Evolutionary conservation across 1,140 invertebrate genomes (phyloP), one percentile per base, ranked within the genome.

Genomic region (Drosophila cardini): DNA sequence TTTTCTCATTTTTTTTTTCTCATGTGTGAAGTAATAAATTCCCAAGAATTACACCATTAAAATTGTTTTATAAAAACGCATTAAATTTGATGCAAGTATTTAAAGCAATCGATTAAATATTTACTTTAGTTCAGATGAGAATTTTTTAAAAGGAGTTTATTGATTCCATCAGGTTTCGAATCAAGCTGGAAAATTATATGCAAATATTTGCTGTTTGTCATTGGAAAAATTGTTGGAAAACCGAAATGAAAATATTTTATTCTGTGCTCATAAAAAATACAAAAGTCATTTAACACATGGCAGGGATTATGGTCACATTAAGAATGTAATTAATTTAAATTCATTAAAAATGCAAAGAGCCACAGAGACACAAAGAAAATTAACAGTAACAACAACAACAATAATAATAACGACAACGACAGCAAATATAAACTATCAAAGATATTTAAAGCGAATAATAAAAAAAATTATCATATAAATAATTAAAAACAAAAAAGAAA

Each of bases 271-370:
- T 58, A 81, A 87, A 78, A 79, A 52, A 68, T 48, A 70, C 57
- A 65, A 78, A 80, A 80, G 67, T 73, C 64, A 78, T 76, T 84
- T 84, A 85, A 76, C 63, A 55, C 50, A 71, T 68, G 62, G 52
- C 74, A 45, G 58, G 75, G 64, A 83, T 83, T 84, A 83, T 68
- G 64, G 69, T 32, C 72, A 63, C 50, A 80, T 86, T 86, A 89
- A 86, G 79, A 89, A 77, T 83, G 80, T 87, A 83, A 87, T 83
- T 86, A 78, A 89, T 89, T 83, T 71, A 65, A 73, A 78, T 76
- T 72, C 64, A 72, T 78, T 70, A 72, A 67, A 75, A 76, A 82
- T 82, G 60, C 60, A 72, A 64, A 65, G 50, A 53, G 50, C 50
- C 50, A 26, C 21, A 62, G 60, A 43, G 64, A 60, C 61, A 67